Evolutionary conservation across 2,797 vertebrate genomes (phyloP), one percentile per base, ranked within the genome.

Genomic region (Danio choprae): DNA sequence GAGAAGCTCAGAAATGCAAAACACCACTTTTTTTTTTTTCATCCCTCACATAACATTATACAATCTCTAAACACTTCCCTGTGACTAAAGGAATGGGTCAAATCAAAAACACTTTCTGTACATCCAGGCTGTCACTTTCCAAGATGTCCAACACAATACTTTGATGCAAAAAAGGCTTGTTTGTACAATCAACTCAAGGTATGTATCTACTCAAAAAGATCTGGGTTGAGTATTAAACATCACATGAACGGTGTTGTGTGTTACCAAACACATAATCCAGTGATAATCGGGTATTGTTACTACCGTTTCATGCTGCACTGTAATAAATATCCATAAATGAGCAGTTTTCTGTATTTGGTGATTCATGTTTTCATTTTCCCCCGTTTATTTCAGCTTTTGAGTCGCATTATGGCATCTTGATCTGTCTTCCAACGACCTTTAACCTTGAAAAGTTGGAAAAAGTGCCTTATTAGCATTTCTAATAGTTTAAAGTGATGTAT

Each of bases 201-300:
- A 69, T 74, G 76, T 40, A 59, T 20, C 40, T 41, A 12, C 46
- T 59, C n/a, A 44, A 48, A 22, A 72, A 38, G 43, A 38, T 71
- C 51, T 44, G 51, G 60, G 69, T 64, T 50, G 60, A 15, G 60
- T 59, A 29, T 43, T 40, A 71, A 64, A 67, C 50, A 58, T 46
- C 50, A 50, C 67, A 58, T 72, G n/a, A 22, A 18, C 56, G 11
- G 67, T 1, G 7, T 71, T 69, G 36, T 55, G 50, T 74, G 12
- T 44, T 15, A 50, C 18, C 44, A 41, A 48, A 56, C 41, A 58
- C 38, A 18, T 36, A 67, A 46, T 41, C 7, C 8, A 6, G 16
- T 15, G 64, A 65, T 44, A 64, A 69, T 12, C 29, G 50, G 36
- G 12, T 60, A 36, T 51, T 68, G 58, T 46, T 50, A 43, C 18